Conservation (phyloP, 2,797 vertebrate species). For the Saguinus oedipus region DNA sequence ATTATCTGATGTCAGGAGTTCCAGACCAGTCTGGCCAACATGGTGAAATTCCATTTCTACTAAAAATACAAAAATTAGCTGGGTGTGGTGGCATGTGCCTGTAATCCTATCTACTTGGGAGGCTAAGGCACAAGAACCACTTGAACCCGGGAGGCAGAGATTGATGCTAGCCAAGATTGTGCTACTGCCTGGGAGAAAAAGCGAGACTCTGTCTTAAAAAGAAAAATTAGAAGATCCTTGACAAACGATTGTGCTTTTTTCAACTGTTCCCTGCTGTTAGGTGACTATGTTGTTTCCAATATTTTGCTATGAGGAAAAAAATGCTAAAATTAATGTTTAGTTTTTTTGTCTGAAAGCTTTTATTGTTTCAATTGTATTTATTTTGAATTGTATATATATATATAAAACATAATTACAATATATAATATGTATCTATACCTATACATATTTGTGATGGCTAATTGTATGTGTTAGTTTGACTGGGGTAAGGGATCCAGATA, state of each 20-base stretch:
- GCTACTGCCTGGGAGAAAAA: neutral
- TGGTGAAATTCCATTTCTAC: too few relatives aligned
- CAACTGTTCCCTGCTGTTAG: neutral
- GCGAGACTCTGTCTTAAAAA: neutral
- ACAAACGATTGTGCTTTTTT: neutral
- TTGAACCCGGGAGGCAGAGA: neutral
- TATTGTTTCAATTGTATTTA: neutral
- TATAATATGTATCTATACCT: neutral
- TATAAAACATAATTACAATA: neutral
- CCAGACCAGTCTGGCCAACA: too few relatives aligned
- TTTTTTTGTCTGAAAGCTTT: neutral
- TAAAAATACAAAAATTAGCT: too few relatives aligned
- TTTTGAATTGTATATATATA: neutral
- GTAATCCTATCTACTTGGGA: neutral
- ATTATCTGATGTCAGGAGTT: too few relatives aligned
- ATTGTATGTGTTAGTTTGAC: neutral
- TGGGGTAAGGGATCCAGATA: neutral
- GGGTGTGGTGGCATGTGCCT: rapidly evolving
- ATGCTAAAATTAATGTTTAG: neutral
- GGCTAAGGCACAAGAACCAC: neutral
- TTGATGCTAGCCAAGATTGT: neutral
- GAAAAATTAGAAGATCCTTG: neutral
- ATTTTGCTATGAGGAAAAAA: neutral
- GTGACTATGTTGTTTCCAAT: neutral
- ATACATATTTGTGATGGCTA: neutral